A percentile compares a stretch with the other conserved stretches of the same genome.
phyloP scores from a whole-genome alignment of 2,113 vertebrate species.

The Vireo altiloquus region DNA sequence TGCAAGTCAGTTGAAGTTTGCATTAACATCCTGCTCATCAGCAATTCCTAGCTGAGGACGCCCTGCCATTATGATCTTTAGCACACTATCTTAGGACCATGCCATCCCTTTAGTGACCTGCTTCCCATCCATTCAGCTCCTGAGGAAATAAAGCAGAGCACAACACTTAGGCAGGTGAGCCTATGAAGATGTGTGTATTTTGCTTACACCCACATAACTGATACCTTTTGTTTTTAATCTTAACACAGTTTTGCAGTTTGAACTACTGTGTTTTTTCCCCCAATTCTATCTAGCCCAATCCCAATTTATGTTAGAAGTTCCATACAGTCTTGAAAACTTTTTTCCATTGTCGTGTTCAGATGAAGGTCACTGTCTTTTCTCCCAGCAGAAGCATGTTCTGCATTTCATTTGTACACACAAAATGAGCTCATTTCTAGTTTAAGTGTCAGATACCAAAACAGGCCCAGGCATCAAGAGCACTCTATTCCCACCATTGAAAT shows the following conservation, averaged over 20 bases:
- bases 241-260: background rate
- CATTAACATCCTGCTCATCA: background rate
- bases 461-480: background rate
- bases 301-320: background rate
- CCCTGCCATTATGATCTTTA: background rate
- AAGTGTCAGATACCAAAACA: background rate
- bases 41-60: background rate
- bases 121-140: background rate
- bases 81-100: too few relatives aligned
- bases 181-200: background rate
- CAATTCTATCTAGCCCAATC: background rate
- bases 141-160: background rate
- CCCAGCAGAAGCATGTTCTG: background rate
- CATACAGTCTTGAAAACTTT: background rate
- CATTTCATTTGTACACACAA: background rate
- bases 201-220: background rate
- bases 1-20: background rate
- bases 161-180: background rate
- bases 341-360: background rate
- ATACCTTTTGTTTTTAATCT: background rate
- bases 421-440: slow-evolving; percentile 10
- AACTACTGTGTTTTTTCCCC: background rate
- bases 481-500: background rate
- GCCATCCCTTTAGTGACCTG: background rate
- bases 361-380: background rate